Evolutionary conservation across 2,888 invertebrate genomes (phyloP).

Genomic region (Escarpia spicata): DNA sequence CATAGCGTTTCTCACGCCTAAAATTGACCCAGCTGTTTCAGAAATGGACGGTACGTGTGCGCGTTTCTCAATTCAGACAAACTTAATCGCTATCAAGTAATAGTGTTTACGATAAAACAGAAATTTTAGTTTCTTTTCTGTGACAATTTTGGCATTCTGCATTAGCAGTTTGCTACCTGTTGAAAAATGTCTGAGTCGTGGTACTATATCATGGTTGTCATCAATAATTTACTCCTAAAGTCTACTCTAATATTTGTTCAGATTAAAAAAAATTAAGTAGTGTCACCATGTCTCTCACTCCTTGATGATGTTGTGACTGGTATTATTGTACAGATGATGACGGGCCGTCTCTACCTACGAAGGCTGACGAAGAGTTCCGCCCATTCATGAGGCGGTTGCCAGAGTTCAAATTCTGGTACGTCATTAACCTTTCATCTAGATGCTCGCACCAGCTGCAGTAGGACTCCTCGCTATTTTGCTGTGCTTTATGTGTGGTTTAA

Average conservation of each 20-base stretch:
- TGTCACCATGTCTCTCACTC: not conserved
- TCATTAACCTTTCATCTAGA: conserved; percentile 17
- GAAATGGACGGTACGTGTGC: conserved; percentile 61
- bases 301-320: not conserved
- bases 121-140: not conserved
- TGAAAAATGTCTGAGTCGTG: not conserved
- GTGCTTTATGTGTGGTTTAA: too few relatives aligned
- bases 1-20: conserved; percentile 99
- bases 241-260: not conserved
- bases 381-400: conserved; percentile 96
- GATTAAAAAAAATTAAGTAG: not conserved
- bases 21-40: conserved; percentile 94
- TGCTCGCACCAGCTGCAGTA: not conserved
- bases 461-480: not conserved
- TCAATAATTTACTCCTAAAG: not conserved
- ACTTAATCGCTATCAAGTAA: not conserved
- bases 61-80: not conserved
- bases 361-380: conserved; percentile 95
- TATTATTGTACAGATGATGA: conserved; percentile 70
- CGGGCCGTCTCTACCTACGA: conserved; percentile 94
- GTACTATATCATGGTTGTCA: not conserved
- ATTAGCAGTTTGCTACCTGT: too few relatives aligned
- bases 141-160: too few relatives aligned
- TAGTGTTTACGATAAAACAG: not conserved
- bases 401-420: conserved; percentile 97